Evolutionary conservation across 1,140 invertebrate species (phyloP), one percentile per base, ranked within the genome.

Genomic region (Heterodera schachtii): DNA sequence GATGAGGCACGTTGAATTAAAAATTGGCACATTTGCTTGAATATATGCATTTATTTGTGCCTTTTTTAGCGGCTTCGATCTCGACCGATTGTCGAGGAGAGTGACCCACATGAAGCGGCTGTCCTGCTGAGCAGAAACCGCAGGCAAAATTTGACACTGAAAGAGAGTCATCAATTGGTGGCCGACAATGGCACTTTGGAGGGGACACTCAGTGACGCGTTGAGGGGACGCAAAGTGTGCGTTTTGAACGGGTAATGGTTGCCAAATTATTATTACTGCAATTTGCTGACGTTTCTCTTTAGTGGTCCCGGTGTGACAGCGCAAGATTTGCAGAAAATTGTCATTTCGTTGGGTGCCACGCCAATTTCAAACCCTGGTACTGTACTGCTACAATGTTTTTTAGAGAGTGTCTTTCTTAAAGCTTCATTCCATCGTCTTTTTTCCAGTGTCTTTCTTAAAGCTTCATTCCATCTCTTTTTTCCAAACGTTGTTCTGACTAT

Each of bases 311-410:
- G 43, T 16, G 49, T 19, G 52, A 76, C 74, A 13, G 52, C 60
- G 13, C 80, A 82, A 41, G 75, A 83, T 31, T 77, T 84, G n/a
- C 82, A 84, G 71, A 75, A 80, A 41, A 79, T 84, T 7, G 21
- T 84, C 8, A 57, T 83, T 19, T 49, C 64, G 21, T 75, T 85
- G 21, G 85, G 84, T 7, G 85, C 85, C 31, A 64, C 52, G 3
- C 41, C 76, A 6, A 41, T 87, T 49, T 75, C 86, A 31, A 84
- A 86, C 66, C 49, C 86, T 13, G 47, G 83, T 84, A 44, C 60
- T 57, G 13, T 11, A 31, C 31, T 31, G 31, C 31, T 31, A 31
- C 31, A 31, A 31, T 46, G 44, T 41, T 83, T 73, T 73, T 79
- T 43, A 66, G 16, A 31, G 31, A 31, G 31, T n/a, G n/a, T n/a